Evolutionary conservation across 2,797 vertebrate species (phyloP).

Genomic region (Centroberyx gerrardi): DNA sequence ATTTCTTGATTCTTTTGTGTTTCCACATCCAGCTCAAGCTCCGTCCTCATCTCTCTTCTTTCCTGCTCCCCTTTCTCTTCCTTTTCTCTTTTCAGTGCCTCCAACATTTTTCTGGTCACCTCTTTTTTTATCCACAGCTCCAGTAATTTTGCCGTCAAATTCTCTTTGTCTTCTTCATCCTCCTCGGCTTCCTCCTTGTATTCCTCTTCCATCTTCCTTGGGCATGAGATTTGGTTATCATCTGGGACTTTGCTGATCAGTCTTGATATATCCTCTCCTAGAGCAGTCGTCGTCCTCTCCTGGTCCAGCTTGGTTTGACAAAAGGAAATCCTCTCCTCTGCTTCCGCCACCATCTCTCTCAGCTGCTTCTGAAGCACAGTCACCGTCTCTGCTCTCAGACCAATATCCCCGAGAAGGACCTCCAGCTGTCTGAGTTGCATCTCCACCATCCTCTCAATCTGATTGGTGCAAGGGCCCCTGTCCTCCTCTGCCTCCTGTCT

Average conservation of each 20-base stretch:
- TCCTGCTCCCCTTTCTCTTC: background rate
- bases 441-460: too few relatives aligned
- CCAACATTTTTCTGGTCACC: background rate
- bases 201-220: background rate
- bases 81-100: conserved; percentile 1
- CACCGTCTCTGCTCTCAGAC: too few relatives aligned
- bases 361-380: too few relatives aligned
- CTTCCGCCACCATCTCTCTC: too few relatives aligned
- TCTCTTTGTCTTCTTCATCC: background rate
- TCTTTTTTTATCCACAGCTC: background rate
- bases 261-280: background rate
- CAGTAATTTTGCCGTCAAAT: too few relatives aligned
- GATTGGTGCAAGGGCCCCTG: too few relatives aligned
- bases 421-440: too few relatives aligned
- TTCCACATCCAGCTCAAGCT: background rate
- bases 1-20: background rate
- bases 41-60: background rate
- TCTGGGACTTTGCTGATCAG: background rate
- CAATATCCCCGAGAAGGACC: too few relatives aligned
- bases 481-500: too few relatives aligned
- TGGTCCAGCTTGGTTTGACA: too few relatives aligned
- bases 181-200: background rate
- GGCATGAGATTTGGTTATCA: background rate
- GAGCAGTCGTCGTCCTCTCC: background rate
- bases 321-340: too few relatives aligned